These are phyloP conservation scores for Mormyrus proboscirostris DNA, from an alignment of 2,797 vertebrate genomes.

Conservation along the genomic window DNA sequence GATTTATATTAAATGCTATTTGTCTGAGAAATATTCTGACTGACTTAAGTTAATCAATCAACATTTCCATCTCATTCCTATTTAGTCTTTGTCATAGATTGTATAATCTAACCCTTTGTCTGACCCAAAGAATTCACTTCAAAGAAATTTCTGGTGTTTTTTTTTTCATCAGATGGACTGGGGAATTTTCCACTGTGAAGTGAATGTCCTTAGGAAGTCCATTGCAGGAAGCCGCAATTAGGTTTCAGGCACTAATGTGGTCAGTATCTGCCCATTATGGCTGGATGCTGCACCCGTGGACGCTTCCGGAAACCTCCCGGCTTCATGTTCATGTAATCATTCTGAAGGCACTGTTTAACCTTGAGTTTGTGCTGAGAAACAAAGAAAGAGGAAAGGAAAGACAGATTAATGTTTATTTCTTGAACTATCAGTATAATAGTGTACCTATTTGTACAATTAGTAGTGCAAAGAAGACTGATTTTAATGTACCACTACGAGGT, in stretches of 20 bases:
- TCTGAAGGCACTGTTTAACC: slow-evolving; percentile 31
- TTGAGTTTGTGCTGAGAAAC: slow-evolving; percentile 45
- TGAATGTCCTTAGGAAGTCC: background rate
- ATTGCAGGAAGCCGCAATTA: background rate
- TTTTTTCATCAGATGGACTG: background rate
- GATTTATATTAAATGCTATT: background rate
- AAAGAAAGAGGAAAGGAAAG: background rate
- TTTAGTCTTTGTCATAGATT: background rate
- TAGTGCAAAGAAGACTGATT: background rate
- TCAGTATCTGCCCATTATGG: slow-evolving; percentile 23
- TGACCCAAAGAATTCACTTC: background rate
- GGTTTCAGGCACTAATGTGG: background rate
- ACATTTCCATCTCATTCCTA: background rate
- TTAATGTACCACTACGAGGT: background rate
- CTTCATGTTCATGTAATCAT: slow-evolving; percentile 61
- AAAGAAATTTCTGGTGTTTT: background rate
- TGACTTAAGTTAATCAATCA: background rate
- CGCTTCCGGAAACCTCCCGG: slow-evolving; percentile 43
- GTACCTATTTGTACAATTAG: background rate
- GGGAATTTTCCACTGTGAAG: background rate
- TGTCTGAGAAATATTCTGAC: background rate
- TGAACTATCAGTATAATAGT: background rate
- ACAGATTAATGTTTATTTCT: background rate
- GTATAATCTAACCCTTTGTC: background rate
- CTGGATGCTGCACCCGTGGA: slow-evolving; percentile 41